Conservation (phyloP, 2,888 invertebrate species). For the Petrophora chlorosata region DNA sequence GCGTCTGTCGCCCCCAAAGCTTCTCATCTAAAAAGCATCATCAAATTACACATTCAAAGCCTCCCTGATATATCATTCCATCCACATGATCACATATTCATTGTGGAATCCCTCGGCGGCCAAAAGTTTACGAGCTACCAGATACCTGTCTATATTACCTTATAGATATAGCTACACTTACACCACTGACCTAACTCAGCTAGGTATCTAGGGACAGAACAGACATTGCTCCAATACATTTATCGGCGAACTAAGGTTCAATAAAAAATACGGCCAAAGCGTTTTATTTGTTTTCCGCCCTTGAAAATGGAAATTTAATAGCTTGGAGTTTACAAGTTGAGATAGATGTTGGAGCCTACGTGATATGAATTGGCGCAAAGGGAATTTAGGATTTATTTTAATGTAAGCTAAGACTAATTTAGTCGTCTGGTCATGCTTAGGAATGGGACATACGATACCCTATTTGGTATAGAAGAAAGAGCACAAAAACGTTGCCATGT, state of each 20-base stretch:
- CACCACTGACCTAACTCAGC: conserved; percentile 18
- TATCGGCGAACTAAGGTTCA: conserved; percentile 9
- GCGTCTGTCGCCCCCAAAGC: background rate
- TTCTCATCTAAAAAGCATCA: background rate
- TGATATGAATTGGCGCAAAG: conserved; percentile 9
- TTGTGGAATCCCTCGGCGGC: background rate
- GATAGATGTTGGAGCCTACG: conserved; percentile 14
- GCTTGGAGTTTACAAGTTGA: conserved; percentile 17
- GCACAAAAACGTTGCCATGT: too few relatives aligned
- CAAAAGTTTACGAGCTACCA: background rate
- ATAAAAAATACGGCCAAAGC: conserved; percentile 28
- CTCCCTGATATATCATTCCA: background rate
- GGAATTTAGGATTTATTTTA: conserved; percentile 6
- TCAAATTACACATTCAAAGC: conserved; percentile 12
- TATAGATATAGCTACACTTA: background rate
- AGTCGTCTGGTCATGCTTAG: too few relatives aligned
- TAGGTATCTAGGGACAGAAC: conserved; percentile 26
- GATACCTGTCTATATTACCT: background rate
- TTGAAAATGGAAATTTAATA: conserved; percentile 28
- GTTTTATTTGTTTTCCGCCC: conserved; percentile 34
- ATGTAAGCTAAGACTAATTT: too few relatives aligned
- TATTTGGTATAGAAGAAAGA: too few relatives aligned
- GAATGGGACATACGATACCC: too few relatives aligned
- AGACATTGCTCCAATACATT: conserved; percentile 21
- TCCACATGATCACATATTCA: conserved; percentile 7